Evolutionary conservation across 30 jellyfish, hydroid and myxozoan genomes (phyloP).

Genomic region (Nemopilema nomurai): DNA sequence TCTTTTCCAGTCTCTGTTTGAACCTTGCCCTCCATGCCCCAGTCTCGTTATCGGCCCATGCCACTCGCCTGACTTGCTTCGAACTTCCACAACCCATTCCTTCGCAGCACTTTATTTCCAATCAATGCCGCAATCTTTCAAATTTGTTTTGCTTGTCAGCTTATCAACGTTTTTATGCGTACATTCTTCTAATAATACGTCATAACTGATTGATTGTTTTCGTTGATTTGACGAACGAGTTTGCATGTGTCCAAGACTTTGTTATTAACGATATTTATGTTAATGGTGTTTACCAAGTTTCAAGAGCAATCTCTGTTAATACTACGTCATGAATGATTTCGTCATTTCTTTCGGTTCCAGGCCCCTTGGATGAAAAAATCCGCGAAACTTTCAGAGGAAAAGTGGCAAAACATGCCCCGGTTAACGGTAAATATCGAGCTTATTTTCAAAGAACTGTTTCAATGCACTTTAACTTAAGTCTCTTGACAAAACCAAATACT

Average conservation of each 20-base stretch:
- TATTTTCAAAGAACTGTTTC: not conserved
- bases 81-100: not conserved
- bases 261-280: not conserved
- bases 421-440: not conserved
- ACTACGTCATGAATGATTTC: not conserved
- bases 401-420: conserved; percentile 3
- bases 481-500: no score
- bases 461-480: not conserved
- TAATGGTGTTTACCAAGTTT: not conserved
- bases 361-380: conserved; percentile 72
- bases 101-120: not conserved
- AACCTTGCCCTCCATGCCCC: not conserved
- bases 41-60: not conserved
- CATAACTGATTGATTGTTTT: not conserved
- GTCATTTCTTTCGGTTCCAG: conserved; percentile 10
- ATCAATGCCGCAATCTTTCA: not conserved
- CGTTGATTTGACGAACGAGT: not conserved
- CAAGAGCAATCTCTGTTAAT: not conserved
- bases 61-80: not conserved
- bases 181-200: not conserved
- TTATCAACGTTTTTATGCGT: not conserved
- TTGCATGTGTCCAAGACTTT: not conserved
- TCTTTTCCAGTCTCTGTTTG: not conserved
- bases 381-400: conserved; percentile 54
- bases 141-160: not conserved